phyloP scores from a whole-genome alignment of 2,113 vertebrate species.

The Nymphicus hollandicus region DNA sequence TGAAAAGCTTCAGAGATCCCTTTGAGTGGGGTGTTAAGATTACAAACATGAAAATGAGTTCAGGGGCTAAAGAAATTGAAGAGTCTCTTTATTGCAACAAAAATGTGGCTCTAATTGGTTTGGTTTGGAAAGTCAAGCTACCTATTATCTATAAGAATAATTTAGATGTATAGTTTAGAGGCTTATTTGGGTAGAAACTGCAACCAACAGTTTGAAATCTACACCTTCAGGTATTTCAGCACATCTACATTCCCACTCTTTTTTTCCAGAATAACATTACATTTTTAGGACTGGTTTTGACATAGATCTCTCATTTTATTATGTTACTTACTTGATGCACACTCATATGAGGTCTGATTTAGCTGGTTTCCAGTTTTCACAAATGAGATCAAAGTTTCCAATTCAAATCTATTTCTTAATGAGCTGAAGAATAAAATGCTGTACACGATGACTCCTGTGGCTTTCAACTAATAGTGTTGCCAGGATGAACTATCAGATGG shows the following conservation, averaged over 20 bases:
- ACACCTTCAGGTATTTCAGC: neutral
- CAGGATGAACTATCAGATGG: neutral
- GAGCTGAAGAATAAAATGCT: neutral
- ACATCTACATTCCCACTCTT: neutral
- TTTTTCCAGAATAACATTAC: neutral
- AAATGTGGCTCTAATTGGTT: neutral
- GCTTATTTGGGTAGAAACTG: neutral
- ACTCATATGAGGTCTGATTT: neutral
- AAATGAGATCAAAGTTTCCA: neutral
- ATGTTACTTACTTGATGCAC: neutral
- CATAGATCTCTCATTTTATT: neutral
- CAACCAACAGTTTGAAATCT: neutral
- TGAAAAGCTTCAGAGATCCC: conserved; percentile 70
- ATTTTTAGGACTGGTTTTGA: neutral
- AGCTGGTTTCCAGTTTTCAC: neutral
- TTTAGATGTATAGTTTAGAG: neutral
- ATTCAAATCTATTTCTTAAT: neutral
- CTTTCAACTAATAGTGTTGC: neutral
- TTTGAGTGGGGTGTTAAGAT: conserved; percentile 65
- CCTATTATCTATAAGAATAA: neutral
- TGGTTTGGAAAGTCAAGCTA: conserved; percentile 3
- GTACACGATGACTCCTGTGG: neutral
- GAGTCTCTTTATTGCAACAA: neutral
- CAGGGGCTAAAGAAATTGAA: conserved; percentile 13
- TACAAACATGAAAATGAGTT: conserved; percentile 48